Percentiles rank a stretch among this genome's conserved stretches.
Evolutionary conservation across 2,888 invertebrate genomes (phyloP).

Genomic region (Ypsolopha sequella): DNA sequence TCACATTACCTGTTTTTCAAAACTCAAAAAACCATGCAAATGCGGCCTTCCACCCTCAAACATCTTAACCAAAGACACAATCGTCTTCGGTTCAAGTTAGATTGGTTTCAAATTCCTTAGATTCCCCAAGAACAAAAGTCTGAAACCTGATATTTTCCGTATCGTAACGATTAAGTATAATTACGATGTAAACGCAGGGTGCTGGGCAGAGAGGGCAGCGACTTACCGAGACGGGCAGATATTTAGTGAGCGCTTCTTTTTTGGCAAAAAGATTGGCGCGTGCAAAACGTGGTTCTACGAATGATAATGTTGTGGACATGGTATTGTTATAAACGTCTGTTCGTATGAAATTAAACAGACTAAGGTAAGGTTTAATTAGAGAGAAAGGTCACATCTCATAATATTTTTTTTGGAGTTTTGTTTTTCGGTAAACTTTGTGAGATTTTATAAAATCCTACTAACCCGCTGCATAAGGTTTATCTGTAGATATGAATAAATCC

Average conservation of each 20-base stretch:
- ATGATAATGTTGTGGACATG: background rate
- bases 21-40: conserved; percentile 7
- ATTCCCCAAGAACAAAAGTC: conserved; percentile 19
- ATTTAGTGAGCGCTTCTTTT: background rate
- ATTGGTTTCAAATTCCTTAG: conserved; percentile 1
- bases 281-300: background rate
- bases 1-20: conserved; percentile 38
- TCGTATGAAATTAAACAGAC: background rate
- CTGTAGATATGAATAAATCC: too few relatives aligned
- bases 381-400: too few relatives aligned
- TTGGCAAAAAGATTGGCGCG: background rate
- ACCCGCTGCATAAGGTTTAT: too few relatives aligned
- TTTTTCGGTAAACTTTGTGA: too few relatives aligned
- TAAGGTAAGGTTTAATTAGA: too few relatives aligned
- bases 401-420: too few relatives aligned
- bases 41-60: too few relatives aligned
- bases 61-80: too few relatives aligned
- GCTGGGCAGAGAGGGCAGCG: conserved; percentile 5
- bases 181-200: conserved; percentile 12
- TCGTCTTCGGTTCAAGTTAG: conserved; percentile 21
- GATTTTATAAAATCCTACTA: too few relatives aligned
- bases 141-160: conserved; percentile 42
- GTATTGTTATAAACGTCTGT: background rate
- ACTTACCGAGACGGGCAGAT: conserved; percentile 1
- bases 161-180: conserved; percentile 19